Evolutionary conservation across 2,797 vertebrate species (phyloP).

Genomic region (Macrochelys suwanniensis): DNA sequence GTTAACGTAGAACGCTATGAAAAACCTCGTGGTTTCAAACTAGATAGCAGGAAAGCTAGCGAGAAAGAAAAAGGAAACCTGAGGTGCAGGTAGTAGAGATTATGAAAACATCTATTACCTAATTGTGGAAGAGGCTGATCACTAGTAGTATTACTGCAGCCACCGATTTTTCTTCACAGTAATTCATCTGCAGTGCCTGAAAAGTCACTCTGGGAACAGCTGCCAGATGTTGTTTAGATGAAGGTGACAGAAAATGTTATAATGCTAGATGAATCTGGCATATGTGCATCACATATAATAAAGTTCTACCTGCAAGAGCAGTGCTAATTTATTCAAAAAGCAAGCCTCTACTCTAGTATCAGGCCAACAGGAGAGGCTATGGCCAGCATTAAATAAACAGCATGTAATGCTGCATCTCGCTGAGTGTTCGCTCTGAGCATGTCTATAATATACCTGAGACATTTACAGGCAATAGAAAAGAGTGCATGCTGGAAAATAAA

Average conservation of each 20-base stretch:
- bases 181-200: slow-evolving; percentile 62
- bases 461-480: not conserved
- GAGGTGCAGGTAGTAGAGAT: not conserved
- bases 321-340: slow-evolving; percentile 60
- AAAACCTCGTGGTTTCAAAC: not conserved
- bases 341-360: slow-evolving; percentile 32
- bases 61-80: not conserved
- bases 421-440: not conserved
- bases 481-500: slow-evolving; percentile 15
- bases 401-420: slow-evolving; percentile 34
- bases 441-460: not conserved
- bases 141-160: not conserved
- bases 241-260: slow-evolving; percentile 63
- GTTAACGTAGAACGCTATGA: not conserved
- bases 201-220: slow-evolving; percentile 62
- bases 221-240: slow-evolving; percentile 68
- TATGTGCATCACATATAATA: slow-evolving; percentile 51
- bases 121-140: slow-evolving; percentile 27
- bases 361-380: slow-evolving; percentile 21
- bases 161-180: slow-evolving; percentile 45
- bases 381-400: not conserved
- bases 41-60: rapidly evolving
- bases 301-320: slow-evolving; percentile 58
- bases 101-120: not conserved
- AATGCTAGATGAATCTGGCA: slow-evolving; percentile 57